Percentiles rank a stretch among this genome's conserved stretches.
Evolutionary conservation across 2,113 vertebrate species (phyloP).

Genomic region (Corvus cornix): DNA sequence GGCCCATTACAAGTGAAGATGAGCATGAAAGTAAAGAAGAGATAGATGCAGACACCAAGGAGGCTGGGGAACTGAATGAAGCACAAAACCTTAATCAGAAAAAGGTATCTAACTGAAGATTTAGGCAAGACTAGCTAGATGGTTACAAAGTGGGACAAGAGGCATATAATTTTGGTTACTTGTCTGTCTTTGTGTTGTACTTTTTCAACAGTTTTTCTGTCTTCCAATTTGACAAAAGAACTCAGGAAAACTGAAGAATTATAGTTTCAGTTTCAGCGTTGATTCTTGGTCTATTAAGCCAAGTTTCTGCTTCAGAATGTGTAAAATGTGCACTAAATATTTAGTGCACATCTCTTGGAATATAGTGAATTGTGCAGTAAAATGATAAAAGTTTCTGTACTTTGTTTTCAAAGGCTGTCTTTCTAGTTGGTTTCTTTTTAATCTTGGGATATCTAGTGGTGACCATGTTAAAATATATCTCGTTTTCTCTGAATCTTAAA

Average conservation of each 20-base stretch:
- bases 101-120: constrained; percentile 82
- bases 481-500: not conserved
- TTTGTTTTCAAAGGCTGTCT: not conserved
- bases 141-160: not conserved
- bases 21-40: constrained; percentile 90
- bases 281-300: not conserved
- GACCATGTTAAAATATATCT: not conserved
- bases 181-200: not conserved
- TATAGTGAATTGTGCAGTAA: not conserved
- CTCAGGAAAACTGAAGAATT: not conserved
- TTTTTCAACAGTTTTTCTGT: not conserved
- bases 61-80: constrained; percentile 81
- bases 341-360: not conserved
- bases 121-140: not conserved
- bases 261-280: not conserved
- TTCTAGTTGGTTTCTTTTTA: not conserved
- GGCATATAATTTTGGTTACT: not conserved
- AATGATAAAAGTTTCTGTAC: not conserved
- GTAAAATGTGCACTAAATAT: not conserved
- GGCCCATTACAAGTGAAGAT: constrained; percentile 89
- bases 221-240: not conserved
- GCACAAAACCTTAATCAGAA: constrained; percentile 79
- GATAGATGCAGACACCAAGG: constrained; percentile 82
- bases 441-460: not conserved
- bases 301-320: not conserved